A percentile compares a stretch with the other conserved stretches of the same genome.
phyloP scores from a whole-genome alignment of 2,113 vertebrate species.

The Excalfactoria chinensis region DNA sequence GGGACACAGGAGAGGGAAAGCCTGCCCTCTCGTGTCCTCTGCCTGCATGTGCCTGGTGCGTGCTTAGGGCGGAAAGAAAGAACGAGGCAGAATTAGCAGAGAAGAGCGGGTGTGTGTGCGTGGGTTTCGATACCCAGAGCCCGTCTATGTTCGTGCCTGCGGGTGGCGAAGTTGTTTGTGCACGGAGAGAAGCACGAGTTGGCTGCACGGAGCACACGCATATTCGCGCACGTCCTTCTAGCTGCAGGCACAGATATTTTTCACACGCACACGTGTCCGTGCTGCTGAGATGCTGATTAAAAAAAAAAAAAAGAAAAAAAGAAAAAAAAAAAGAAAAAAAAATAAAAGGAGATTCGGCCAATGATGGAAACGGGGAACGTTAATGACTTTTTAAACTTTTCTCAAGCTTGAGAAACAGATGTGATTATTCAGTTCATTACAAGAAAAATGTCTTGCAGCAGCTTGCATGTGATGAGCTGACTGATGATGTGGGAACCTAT shows the following conservation, averaged over 20 bases:
- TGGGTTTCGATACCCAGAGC: rapidly evolving
- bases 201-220: rapidly evolving
- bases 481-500: slow-evolving; percentile 82
- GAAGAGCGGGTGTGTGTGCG: neutral
- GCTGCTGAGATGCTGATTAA: neutral
- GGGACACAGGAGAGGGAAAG: slow-evolving; percentile 61
- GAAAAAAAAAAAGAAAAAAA: too few species aligned
- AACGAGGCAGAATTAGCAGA: rapidly evolving
- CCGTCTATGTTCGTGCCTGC: rapidly evolving
- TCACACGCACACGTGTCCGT: neutral
- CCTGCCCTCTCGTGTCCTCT: slow-evolving; percentile 77
- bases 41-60: neutral
- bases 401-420: slow-evolving; percentile 78
- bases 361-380: slow-evolving; percentile 47
- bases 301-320: neutral
- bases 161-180: neutral
- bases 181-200: rapidly evolving
- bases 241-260: neutral
- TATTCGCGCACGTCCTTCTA: rapidly evolving
- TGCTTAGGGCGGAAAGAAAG: rapidly evolving
- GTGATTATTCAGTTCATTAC: slow-evolving; percentile 74
- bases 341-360: neutral
- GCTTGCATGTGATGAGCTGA: slow-evolving; percentile 78
- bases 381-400: slow-evolving; percentile 73
- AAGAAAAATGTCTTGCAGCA: slow-evolving; percentile 64